Evolutionary conservation across 1,140 invertebrate genomes (phyloP), one percentile per base, ranked within the genome.

Genomic region (Proctacanthus coquilletti): DNA sequence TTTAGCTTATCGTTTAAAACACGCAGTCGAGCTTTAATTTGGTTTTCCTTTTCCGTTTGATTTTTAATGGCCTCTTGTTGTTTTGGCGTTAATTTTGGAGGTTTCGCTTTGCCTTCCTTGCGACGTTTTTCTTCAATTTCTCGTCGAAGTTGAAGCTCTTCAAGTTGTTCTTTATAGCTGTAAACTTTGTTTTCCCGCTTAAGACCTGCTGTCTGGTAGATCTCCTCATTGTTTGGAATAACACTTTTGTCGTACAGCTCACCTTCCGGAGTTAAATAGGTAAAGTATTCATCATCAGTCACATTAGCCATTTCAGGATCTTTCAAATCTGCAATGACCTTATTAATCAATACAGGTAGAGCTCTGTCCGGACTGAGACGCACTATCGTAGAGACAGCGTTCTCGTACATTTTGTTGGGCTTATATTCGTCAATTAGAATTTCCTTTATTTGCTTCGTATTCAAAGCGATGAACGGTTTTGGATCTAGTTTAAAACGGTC

Each of bases 171-270:
- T 56, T 94, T 92, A 56, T 91, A 95, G 13, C 88, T 93, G 58
- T 98, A 98, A 3, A 79, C 84, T 66, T 96, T 98, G 56, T 86
- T 97, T 53, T 98, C 93, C 27, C 92, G 69, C 63, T 92, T 94
- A 51, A 98, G 72, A 49, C 51, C 50, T 33, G 42, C 39, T 20
- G 54, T 53, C 13, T 42, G 40, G 39, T 98, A 96, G 65, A 84
- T 80, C 13, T 74, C 72, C 34, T 71, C 70, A 43, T 68, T 73
- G 39, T 73, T 74, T 35, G 88, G 84, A 36, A 96, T 64, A 2
- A 93, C 74, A 51, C 75, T 79, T 59, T 84, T 92, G 62, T 98
- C 88, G 56, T 84, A 96, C 0, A 98, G 64, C 50, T 87, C 79
- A 18, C 86, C 89, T 41, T 91, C 82, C 2, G 87, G 85, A 17